Evolutionary conservation across 2,797 vertebrate species (phyloP).

Genomic region (Squalus acanthias): DNA sequence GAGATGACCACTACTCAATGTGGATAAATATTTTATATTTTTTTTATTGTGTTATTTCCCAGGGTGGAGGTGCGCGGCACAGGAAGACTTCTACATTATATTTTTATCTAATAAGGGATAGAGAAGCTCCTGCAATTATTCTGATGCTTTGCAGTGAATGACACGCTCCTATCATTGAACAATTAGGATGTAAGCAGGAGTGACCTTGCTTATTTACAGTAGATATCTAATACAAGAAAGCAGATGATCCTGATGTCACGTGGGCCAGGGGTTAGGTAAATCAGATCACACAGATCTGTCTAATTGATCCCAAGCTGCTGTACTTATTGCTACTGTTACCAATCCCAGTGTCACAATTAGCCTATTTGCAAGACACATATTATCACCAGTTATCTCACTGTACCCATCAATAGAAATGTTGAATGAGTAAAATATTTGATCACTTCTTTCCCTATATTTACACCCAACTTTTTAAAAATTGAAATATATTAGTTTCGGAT

Average conservation of each 20-base stretch:
- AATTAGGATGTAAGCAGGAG: background rate
- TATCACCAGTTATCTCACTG: background rate
- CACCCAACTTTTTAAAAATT: background rate
- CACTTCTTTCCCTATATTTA: background rate
- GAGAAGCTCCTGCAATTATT: too few relatives aligned
- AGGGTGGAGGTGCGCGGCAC: background rate
- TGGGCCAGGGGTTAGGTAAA: background rate
- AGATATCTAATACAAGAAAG: background rate
- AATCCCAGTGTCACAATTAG: background rate
- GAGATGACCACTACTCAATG: background rate
- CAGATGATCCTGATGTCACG: background rate
- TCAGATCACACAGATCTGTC: conserved; percentile 1
- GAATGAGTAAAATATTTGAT: background rate
- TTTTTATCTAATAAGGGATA: background rate
- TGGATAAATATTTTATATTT: background rate
- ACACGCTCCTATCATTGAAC: background rate
- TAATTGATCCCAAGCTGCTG: background rate
- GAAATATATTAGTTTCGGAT: background rate
- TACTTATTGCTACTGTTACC: background rate
- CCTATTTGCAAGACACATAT: background rate
- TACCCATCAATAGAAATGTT: background rate
- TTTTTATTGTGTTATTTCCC: background rate
- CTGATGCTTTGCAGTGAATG: background rate
- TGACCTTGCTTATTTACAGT: background rate
- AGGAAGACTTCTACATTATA: background rate